Evolutionary conservation across 2,888 invertebrate genomes (phyloP).

Genomic region (Formica aserva): DNA sequence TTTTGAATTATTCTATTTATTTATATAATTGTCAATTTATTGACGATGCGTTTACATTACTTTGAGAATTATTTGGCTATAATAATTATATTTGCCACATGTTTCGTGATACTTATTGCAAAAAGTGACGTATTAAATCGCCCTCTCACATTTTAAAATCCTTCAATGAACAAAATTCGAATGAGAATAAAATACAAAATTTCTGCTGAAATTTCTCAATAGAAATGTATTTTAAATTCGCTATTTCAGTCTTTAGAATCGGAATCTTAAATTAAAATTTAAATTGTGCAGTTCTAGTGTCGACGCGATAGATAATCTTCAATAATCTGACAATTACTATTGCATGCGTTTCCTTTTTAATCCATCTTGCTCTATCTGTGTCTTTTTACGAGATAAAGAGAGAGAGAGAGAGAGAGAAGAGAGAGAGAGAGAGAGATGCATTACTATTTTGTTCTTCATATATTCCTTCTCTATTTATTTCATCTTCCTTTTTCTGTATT

Average conservation of each 20-base stretch:
- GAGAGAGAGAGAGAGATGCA: not conserved
- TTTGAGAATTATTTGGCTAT: not conserved
- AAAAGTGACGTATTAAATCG: not conserved
- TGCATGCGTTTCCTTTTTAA: not conserved
- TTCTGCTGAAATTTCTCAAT: not conserved
- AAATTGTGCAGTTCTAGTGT: not conserved
- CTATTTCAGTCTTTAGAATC: not conserved
- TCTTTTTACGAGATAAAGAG: not conserved
- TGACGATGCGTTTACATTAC: not conserved
- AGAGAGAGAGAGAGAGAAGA: not conserved
- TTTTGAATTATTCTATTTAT: not conserved
- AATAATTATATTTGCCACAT: not conserved
- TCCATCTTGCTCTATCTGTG: constrained; percentile 3
- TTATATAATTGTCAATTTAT: not conserved
- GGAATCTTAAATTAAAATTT: not conserved
- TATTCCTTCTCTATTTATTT: constrained; percentile 22
- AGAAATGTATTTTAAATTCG: not conserved
- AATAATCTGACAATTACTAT: constrained; percentile 28
- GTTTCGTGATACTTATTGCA: not conserved
- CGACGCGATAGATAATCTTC: constrained; percentile 14
- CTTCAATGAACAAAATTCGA: not conserved
- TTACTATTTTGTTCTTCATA: constrained; percentile 37
- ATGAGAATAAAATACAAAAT: not conserved
- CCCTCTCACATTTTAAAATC: not conserved
- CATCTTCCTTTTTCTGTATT: constrained; percentile 51